phyloP scores from a whole-genome alignment of 2,888 invertebrate species.

The Teleogryllus oceanicus region DNA sequence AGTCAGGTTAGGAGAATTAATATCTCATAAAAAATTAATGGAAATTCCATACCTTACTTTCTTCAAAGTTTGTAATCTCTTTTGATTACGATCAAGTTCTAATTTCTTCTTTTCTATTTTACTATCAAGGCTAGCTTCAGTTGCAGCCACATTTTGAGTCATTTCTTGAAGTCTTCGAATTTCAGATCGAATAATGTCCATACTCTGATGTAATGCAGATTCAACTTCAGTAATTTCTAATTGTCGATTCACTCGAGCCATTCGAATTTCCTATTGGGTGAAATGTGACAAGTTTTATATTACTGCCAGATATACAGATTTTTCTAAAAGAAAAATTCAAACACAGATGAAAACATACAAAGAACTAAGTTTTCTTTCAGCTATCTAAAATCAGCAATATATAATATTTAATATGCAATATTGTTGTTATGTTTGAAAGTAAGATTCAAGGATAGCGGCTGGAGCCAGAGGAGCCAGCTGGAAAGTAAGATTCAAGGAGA shows the following conservation, averaged over 20 bases:
- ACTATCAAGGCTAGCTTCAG: conserved; percentile 82
- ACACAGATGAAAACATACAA: too few species aligned
- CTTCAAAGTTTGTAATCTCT: conserved; percentile 86
- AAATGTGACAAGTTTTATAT: conserved; percentile 34
- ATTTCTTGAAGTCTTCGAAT: conserved; percentile 69
- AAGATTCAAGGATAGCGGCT: too few species aligned
- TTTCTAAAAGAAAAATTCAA: too few species aligned
- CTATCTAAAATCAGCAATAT: too few species aligned
- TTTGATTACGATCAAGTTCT: conserved; percentile 89
- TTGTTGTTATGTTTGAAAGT: too few species aligned
- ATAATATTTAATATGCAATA: too few species aligned
- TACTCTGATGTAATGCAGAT: conserved; percentile 69
- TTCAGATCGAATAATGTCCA: conserved; percentile 64
- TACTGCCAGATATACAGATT: too few species aligned
- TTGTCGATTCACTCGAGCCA: conserved; percentile 74
- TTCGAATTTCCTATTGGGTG: conserved; percentile 62
- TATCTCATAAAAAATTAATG: background rate
- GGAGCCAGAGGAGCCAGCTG: too few species aligned
- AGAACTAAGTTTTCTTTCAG: too few species aligned
- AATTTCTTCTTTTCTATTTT: conserved; percentile 87
- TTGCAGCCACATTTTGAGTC: conserved; percentile 81
- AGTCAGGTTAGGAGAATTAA: background rate
- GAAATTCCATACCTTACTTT: conserved; percentile 70
- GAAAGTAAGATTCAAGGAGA: too few species aligned
- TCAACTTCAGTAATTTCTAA: conserved; percentile 81